Evolutionary conservation across 2,797 vertebrate genomes (phyloP).

Genomic region (Meda fulgida): DNA sequence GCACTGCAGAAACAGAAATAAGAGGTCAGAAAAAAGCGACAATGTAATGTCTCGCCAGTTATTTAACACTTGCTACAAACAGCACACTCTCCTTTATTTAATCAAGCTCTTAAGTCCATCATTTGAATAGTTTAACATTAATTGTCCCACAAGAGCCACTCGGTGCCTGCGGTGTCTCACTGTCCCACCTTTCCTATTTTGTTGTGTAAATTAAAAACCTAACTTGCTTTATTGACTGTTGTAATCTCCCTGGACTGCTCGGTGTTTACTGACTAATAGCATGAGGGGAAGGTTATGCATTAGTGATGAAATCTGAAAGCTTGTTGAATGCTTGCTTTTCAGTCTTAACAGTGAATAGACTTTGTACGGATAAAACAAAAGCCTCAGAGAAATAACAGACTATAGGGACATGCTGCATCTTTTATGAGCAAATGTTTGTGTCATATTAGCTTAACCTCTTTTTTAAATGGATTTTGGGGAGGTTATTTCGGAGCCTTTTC

Average conservation of each 20-base stretch:
- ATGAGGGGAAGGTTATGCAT: conserved; percentile 78
- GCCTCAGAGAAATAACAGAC: conserved; percentile 48
- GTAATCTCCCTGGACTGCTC: conserved; percentile 68
- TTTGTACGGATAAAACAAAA: conserved; percentile 55
- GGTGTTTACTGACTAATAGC: conserved; percentile 72
- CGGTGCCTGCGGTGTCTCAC: conserved; percentile 6
- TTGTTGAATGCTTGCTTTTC: conserved; percentile 30
- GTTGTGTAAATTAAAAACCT: conserved; percentile 70
- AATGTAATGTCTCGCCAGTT: background rate
- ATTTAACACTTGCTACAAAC: background rate
- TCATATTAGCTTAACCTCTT: conserved; percentile 62
- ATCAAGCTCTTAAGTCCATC: conserved; percentile 39
- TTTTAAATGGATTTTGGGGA: conserved; percentile 51
- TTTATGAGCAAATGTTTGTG: conserved; percentile 73
- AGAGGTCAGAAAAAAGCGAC: background rate
- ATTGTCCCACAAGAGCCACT: conserved; percentile 38
- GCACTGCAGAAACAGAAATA: background rate
- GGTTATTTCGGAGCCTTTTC: conserved; percentile 38
- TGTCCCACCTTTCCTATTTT: conserved; percentile 43
- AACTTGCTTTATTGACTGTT: conserved; percentile 67
- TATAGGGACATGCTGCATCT: conserved; percentile 66
- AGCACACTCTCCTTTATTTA: conserved; percentile 3
- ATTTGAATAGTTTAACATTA: conserved; percentile 43
- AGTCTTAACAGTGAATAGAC: conserved; percentile 50
- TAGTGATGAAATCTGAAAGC: conserved; percentile 70